Conservation (phyloP, 2,113 vertebrate genomes). For the Origma solitaria region DNA sequence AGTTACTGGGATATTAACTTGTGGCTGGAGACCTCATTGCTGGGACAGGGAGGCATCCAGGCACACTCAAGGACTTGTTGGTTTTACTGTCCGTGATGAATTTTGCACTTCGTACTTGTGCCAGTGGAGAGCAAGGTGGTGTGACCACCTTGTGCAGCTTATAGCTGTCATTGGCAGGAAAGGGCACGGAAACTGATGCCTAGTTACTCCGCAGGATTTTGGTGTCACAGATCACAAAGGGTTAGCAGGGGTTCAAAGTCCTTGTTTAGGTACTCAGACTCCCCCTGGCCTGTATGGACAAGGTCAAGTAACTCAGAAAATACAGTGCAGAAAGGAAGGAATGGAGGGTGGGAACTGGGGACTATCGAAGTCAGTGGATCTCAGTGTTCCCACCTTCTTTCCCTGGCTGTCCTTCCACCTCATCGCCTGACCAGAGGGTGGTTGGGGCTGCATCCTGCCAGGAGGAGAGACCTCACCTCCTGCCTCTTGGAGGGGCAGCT, state of each 20-base stretch:
- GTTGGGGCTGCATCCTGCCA: neutral
- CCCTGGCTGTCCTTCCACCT: neutral
- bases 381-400: neutral
- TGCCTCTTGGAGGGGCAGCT: neutral
- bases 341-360: neutral
- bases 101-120: neutral
- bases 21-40: neutral
- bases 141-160: neutral
- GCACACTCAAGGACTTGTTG: neutral
- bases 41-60: neutral
- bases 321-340: neutral
- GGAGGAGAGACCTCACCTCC: rapidly evolving
- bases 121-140: neutral
- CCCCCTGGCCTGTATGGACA: neutral
- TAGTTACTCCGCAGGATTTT: neutral
- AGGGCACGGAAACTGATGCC: neutral
- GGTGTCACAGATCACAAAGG: neutral
- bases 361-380: neutral
- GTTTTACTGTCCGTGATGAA: neutral
- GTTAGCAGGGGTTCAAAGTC: neutral
- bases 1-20: neutral
- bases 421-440: rapidly evolving
- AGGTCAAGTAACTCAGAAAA: neutral
- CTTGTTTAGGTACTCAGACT: neutral
- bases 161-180: neutral